A percentile compares a stretch with the other conserved stretches of the same genome.
These are phyloP conservation scores for Chironomus striatipennis DNA, from an alignment of 1,140 invertebrate genomes.

Conservation along the genomic window DNA sequence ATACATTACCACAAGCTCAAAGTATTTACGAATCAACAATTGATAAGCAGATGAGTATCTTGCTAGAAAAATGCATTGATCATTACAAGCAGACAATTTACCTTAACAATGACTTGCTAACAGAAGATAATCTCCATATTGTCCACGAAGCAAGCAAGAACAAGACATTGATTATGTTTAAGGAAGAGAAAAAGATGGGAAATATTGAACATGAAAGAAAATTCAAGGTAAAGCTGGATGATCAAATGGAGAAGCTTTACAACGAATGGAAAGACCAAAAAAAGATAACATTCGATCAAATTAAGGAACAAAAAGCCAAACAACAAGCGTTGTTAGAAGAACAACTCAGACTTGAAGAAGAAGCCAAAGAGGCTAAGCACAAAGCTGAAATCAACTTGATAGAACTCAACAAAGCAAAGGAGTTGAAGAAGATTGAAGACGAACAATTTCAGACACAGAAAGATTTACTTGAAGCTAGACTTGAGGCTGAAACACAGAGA, in stretches of 20 bases:
- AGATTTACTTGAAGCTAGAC: background rate
- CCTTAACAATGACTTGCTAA: background rate
- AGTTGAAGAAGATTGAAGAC: background rate
- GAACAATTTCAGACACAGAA: background rate
- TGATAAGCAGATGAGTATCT: background rate
- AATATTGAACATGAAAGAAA: background rate
- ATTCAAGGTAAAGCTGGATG: background rate
- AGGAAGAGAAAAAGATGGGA: background rate
- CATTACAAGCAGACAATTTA: background rate
- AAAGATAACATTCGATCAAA: background rate
- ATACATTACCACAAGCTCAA: background rate
- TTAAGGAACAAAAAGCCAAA: background rate
- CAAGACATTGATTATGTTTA: background rate
- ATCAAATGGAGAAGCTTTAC: background rate
- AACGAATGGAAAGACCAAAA: background rate
- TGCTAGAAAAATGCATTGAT: background rate
- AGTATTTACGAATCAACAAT: background rate
- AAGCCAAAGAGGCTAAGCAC: background rate
- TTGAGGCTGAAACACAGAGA: background rate
- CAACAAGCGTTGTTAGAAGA: background rate
- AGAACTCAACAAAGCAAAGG: background rate
- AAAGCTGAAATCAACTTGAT: background rate
- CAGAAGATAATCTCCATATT: background rate
- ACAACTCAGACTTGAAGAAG: background rate
- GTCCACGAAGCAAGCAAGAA: background rate